Conservation (phyloP, 2,113 vertebrate genomes). For the Sterna hirundo region DNA sequence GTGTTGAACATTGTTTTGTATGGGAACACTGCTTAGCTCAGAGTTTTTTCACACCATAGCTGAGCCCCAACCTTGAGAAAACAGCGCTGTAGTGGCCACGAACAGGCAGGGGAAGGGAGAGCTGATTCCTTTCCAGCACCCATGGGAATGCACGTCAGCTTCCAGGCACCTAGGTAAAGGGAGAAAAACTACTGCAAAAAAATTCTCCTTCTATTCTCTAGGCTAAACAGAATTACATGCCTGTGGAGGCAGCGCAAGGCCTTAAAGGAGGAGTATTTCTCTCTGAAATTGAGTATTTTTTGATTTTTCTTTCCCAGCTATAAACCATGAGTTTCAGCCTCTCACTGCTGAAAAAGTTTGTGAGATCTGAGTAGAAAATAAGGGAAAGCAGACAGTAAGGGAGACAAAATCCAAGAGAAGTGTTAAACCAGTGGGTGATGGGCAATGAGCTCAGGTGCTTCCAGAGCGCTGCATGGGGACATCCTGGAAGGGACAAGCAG, state of each 20-base stretch:
- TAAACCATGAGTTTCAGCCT: neutral
- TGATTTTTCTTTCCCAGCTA: conserved; percentile 26
- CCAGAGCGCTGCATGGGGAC: neutral
- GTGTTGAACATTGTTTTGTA: neutral
- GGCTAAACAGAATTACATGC: neutral
- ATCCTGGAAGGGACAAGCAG: neutral
- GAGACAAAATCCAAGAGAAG: neutral
- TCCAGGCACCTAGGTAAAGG: neutral
- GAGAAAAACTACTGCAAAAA: neutral
- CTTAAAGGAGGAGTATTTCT: neutral
- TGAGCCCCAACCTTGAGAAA: neutral
- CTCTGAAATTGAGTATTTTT: neutral
- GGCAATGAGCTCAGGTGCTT: neutral
- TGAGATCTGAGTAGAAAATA: neutral
- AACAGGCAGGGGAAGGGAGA: neutral
- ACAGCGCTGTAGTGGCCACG: neutral
- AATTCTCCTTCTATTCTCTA: neutral
- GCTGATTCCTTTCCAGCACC: neutral
- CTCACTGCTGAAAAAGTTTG: neutral
- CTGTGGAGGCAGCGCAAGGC: neutral
- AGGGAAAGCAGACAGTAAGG: neutral
- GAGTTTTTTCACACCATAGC: neutral
- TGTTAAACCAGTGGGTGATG: neutral
- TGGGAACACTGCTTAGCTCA: neutral
- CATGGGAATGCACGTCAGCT: neutral